phyloP scores from a whole-genome alignment of 2,113 vertebrate genomes.

The Clarias macrocephalus region DNA sequence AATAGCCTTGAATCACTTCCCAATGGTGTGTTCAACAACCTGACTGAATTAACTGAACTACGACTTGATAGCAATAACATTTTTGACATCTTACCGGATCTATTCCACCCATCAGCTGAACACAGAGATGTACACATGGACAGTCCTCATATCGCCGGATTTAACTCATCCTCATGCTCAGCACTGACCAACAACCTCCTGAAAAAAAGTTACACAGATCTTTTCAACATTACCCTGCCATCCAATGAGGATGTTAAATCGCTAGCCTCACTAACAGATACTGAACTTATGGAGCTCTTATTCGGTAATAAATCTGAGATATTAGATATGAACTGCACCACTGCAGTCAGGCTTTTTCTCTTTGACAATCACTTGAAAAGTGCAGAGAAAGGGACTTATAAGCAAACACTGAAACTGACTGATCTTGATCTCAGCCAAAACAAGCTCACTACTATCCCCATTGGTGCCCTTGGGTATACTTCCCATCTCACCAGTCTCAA shows the following conservation, averaged over 20 bases:
- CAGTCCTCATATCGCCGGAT: slow-evolving; percentile 45
- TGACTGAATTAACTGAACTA: slow-evolving; percentile 58
- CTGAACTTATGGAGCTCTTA: slow-evolving; percentile 50
- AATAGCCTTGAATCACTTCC: slow-evolving; percentile 61
- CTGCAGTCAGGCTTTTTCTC: slow-evolving; percentile 52
- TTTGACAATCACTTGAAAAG: slow-evolving; percentile 45
- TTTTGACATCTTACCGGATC: slow-evolving; percentile 30
- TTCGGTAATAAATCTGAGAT: slow-evolving; percentile 53
- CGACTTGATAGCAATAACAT: slow-evolving; percentile 64
- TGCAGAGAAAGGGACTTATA: slow-evolving; percentile 44
- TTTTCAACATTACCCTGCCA: slow-evolving; percentile 41
- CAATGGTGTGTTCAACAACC: slow-evolving; percentile 50
- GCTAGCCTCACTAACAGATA: slow-evolving; percentile 28
- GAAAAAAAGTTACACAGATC: slow-evolving; percentile 26
- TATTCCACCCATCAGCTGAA: slow-evolving; percentile 50
- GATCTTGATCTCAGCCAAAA: slow-evolving; percentile 61
- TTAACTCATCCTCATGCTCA: slow-evolving; percentile 50
- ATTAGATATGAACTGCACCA: slow-evolving; percentile 55
- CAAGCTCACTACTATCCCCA: slow-evolving; percentile 38
- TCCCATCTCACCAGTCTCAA: slow-evolving; percentile 57
- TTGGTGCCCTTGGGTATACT: slow-evolving; percentile 39
- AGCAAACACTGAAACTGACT: slow-evolving; percentile 21
- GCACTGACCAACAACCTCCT: slow-evolving; percentile 58
- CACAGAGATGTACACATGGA: slow-evolving; percentile 56
- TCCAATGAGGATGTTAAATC: background rate